Evolutionary conservation across 2,113 vertebrate species (phyloP).

Genomic region (Oplegnathus fasciatus): DNA sequence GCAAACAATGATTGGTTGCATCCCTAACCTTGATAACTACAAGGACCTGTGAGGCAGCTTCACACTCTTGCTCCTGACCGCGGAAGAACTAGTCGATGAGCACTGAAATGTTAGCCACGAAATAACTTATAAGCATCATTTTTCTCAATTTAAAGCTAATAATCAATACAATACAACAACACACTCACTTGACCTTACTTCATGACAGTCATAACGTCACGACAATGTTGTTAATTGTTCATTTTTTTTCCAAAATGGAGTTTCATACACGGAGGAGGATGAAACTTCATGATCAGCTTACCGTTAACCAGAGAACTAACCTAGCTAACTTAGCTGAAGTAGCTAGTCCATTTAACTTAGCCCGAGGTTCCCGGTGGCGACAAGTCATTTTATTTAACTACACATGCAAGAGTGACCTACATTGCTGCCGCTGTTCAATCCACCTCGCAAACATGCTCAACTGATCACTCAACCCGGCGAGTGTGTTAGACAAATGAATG

Average conservation of each 20-base stretch:
- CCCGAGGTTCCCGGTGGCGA: background rate
- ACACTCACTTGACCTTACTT: too few relatives aligned
- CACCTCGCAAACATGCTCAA: background rate
- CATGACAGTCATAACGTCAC: background rate
- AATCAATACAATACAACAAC: background rate
- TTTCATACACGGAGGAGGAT: background rate
- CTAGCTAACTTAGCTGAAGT: constrained; percentile 10
- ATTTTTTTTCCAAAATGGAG: background rate
- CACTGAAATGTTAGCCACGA: too few relatives aligned
- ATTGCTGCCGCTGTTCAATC: background rate
- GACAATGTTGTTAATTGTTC: background rate
- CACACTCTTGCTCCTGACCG: background rate
- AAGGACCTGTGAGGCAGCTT: background rate
- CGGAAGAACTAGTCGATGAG: background rate
- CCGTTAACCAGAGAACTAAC: constrained; percentile 7
- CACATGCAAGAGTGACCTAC: background rate
- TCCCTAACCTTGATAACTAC: background rate
- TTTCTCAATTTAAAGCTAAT: background rate
- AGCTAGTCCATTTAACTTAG: constrained; percentile 8
- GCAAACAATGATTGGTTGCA: background rate
- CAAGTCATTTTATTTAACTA: background rate
- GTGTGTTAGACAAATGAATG: constrained; percentile 35
- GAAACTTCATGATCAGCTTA: background rate
- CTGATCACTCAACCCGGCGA: background rate
- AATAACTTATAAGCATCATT: background rate